phyloP scores from a whole-genome alignment of 2,113 vertebrate species.

The Sturnira hondurensis region DNA sequence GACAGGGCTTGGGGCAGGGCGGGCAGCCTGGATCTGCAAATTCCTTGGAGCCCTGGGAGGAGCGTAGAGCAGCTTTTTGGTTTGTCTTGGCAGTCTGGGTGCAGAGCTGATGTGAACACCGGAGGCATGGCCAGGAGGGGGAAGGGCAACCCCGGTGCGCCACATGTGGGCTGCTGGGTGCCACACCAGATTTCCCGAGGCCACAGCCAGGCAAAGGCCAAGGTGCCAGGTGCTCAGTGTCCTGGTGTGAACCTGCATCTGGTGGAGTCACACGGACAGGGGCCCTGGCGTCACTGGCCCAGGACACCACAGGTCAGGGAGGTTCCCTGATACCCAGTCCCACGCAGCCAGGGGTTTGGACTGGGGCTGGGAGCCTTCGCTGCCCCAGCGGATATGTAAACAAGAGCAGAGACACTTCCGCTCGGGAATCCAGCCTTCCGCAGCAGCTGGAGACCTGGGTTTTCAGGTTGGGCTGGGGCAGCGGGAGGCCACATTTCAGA shows the following conservation, averaged over 20 bases:
- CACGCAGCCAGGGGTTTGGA: neutral
- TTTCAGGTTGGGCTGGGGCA: neutral
- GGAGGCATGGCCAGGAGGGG: neutral
- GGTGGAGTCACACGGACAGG: neutral
- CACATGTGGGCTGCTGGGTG: neutral
- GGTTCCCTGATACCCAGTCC: neutral
- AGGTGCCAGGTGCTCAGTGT: neutral
- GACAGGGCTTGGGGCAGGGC: neutral
- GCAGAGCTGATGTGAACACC: neutral
- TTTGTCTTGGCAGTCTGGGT: constrained; percentile 40
- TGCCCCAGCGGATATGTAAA: constrained; percentile 49
- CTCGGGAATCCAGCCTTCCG: neutral
- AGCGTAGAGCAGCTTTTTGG: constrained; percentile 29
- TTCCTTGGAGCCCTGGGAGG: neutral
- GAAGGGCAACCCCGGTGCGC: neutral
- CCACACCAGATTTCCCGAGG: neutral
- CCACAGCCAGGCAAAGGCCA: neutral
- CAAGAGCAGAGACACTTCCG: neutral
- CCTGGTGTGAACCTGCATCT: neutral
- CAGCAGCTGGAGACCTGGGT: neutral
- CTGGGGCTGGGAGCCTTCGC: neutral
- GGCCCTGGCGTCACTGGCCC: neutral
- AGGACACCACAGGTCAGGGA: neutral
- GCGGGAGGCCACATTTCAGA: neutral
- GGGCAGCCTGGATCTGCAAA: neutral